These are phyloP conservation scores for Siniperca knerii DNA, from an alignment of 2,113 vertebrate species.

Conservation along the genomic window DNA sequence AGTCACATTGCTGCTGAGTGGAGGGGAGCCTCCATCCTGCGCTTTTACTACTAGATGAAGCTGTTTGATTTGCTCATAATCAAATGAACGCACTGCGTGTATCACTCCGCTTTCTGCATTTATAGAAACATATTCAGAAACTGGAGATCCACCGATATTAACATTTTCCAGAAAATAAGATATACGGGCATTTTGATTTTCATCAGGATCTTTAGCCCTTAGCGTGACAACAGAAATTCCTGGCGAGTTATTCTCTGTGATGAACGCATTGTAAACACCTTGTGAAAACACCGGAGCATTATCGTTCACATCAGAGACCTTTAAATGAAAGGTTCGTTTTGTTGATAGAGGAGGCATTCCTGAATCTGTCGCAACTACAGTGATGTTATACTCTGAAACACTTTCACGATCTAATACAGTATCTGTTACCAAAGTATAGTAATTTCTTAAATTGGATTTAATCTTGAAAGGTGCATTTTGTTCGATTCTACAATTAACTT, in stretches of 20 bases:
- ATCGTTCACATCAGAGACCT: constrained; percentile 76
- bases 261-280: constrained; percentile 29
- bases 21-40: too few relatives aligned
- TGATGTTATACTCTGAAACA: constrained; percentile 33
- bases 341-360: constrained; percentile 28
- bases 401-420: constrained; percentile 26
- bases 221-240: not conserved
- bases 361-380: constrained; percentile 12
- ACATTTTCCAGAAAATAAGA: constrained; percentile 54
- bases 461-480: constrained; percentile 25
- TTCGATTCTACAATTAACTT: not conserved
- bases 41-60: too few relatives aligned
- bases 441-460: constrained; percentile 31
- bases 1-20: too few relatives aligned
- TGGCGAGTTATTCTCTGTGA: constrained; percentile 70
- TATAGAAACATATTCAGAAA: constrained; percentile 40
- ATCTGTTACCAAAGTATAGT: constrained; percentile 30
- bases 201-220: constrained; percentile 4
- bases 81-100: constrained; percentile 10
- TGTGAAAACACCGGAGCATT: constrained; percentile 67
- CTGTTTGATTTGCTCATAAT: constrained; percentile 53
- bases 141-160: not conserved
- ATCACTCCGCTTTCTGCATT: constrained; percentile 55
- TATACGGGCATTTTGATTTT: constrained; percentile 55
- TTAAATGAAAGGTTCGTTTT: constrained; percentile 45